phyloP scores from a whole-genome alignment of 2,888 invertebrate genomes.

The Argynnis bischoffii region DNA sequence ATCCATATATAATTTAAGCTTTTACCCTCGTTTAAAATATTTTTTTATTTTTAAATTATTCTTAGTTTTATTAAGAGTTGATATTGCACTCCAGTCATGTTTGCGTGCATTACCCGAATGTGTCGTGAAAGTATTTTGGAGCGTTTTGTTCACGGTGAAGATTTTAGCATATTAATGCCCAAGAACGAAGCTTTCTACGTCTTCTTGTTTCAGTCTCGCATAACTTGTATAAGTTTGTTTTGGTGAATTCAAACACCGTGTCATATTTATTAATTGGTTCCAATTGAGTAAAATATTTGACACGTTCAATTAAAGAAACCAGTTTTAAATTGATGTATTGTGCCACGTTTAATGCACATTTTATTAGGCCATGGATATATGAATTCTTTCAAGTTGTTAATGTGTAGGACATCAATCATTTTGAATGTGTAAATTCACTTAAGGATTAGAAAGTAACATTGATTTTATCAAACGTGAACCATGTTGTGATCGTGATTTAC shows the following conservation, averaged over 20 bases:
- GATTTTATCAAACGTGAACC: conserved; percentile 50
- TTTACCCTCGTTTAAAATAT: background rate
- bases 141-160: conserved; percentile 68
- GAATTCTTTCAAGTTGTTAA: conserved; percentile 1
- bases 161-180: conserved; percentile 76
- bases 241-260: conserved; percentile 8
- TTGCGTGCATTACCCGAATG: conserved; percentile 68
- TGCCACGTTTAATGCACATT: conserved; percentile 15
- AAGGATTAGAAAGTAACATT: conserved; percentile 69
- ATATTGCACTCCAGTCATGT: conserved; percentile 61
- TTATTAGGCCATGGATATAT: conserved; percentile 20
- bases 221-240: conserved; percentile 49
- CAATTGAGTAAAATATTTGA: conserved; percentile 12
- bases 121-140: conserved; percentile 78
- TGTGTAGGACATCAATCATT: background rate
- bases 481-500: conserved; percentile 47
- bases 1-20: conserved; percentile 1
- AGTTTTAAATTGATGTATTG: conserved; percentile 19
- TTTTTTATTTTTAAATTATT: conserved; percentile 24
- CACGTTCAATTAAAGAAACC: conserved; percentile 18
- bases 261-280: background rate
- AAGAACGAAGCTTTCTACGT: conserved; percentile 71
- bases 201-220: conserved; percentile 48
- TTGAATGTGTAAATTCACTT: conserved; percentile 30
- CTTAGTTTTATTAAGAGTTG: conserved; percentile 51